Evolutionary conservation across 2,888 invertebrate species (phyloP).

Genomic region (Polydrusus pterygomalis): DNA sequence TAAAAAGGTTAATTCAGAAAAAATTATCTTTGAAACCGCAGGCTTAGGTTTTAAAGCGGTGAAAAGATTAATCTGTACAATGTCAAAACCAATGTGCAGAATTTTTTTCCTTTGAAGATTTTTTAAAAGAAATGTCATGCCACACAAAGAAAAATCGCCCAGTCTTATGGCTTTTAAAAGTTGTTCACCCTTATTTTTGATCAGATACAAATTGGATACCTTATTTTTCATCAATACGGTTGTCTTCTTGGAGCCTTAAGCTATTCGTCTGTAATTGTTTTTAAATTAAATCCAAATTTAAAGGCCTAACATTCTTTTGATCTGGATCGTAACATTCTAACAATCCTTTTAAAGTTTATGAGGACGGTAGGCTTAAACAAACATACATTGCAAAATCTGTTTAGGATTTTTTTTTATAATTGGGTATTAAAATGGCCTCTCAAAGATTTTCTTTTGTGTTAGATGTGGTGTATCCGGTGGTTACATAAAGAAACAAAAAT

Average conservation of each 20-base stretch:
- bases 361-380: conserved; percentile 29
- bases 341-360: conserved; percentile 29
- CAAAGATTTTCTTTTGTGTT: conserved; percentile 32
- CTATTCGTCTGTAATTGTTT: conserved; percentile 27
- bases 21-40: neutral
- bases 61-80: conserved; percentile 19
- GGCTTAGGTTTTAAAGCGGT: conserved; percentile 5
- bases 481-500: conserved; percentile 34
- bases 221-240: conserved; percentile 13
- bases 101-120: conserved; percentile 18
- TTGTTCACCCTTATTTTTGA: conserved; percentile 17
- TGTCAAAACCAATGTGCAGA: conserved; percentile 9
- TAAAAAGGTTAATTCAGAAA: neutral
- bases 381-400: conserved; percentile 36
- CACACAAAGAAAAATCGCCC: neutral
- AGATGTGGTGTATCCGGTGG: conserved; percentile 22
- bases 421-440: conserved; percentile 30
- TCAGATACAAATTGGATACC: conserved; percentile 18
- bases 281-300: conserved; percentile 30
- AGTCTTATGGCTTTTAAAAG: conserved; percentile 12
- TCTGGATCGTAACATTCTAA: conserved; percentile 26
- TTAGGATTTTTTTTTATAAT: conserved; percentile 39
- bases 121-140: conserved; percentile 11
- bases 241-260: neutral
- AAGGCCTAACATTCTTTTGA: conserved; percentile 26